phyloP scores from a whole-genome alignment of 2,113 vertebrate species.

The Myotis davidii region DNA sequence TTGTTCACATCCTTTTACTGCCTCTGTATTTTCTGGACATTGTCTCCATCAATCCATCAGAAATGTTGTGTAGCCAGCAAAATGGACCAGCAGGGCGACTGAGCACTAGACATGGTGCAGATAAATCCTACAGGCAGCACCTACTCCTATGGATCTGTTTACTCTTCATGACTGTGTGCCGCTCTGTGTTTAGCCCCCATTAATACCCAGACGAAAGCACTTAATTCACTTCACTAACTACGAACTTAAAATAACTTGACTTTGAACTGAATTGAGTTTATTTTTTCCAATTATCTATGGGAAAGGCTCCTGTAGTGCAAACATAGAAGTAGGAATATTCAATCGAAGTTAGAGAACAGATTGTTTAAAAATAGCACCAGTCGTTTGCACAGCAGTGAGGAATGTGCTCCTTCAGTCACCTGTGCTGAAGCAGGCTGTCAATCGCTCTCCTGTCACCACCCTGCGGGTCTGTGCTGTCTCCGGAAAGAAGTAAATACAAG shows the following conservation, averaged over 20 bases:
- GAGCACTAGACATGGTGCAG: rapidly evolving
- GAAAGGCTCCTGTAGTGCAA: background rate
- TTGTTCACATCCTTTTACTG: rapidly evolving
- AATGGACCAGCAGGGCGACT: background rate
- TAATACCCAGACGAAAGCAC: background rate
- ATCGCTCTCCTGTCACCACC: background rate
- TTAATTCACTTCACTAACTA: background rate
- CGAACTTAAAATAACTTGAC: background rate
- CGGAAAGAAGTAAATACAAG: too few relatives aligned
- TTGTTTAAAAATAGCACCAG: background rate
- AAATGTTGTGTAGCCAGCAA: background rate
- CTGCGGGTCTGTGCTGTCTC: background rate
- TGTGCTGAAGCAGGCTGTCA: background rate
- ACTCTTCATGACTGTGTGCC: background rate
- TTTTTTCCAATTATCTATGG: background rate
- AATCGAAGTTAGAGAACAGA: background rate
- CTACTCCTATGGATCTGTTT: too few relatives aligned
- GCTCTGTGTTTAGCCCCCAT: background rate
- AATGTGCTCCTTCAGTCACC: background rate
- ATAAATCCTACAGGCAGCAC: background rate
- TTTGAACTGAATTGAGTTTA: background rate
- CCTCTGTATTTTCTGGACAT: background rate
- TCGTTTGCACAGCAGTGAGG: background rate
- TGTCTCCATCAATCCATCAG: background rate
- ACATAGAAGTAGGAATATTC: background rate